Conservation (phyloP, 2,888 invertebrate species). For the Chrysina gloriosa region DNA sequence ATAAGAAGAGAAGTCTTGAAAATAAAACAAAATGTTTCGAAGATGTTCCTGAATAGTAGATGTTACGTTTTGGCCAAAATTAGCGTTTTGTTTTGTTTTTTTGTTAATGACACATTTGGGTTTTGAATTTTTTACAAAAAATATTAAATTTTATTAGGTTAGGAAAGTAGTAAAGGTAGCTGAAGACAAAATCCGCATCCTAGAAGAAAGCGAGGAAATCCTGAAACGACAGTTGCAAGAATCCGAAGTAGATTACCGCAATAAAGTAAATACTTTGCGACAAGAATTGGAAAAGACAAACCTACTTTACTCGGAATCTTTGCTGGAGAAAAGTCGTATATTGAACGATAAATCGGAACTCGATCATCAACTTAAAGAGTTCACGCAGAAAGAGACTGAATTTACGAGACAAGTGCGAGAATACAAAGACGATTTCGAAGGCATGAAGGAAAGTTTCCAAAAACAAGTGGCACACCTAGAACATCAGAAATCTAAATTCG, state of each 20-base stretch:
- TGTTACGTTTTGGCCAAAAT: no score
- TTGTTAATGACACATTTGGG: no score
- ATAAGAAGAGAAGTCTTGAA: no score
- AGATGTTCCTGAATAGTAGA: no score
- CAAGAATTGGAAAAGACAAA: conserved; percentile 78
- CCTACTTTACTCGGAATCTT: conserved; percentile 79
- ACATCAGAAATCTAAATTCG: conserved; percentile 66
- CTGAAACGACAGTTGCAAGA: conserved; percentile 58
- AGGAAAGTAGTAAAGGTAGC: conserved; percentile 63
- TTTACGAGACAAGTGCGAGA: conserved; percentile 63
- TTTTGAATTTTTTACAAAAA: background rate
- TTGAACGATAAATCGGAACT: conserved; percentile 73
- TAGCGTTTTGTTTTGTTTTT: background rate
- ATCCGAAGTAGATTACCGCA: conserved; percentile 61
- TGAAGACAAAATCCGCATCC: conserved; percentile 61
- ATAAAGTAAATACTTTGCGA: conserved; percentile 70
- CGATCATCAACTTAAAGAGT: conserved; percentile 73
- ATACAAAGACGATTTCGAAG: conserved; percentile 57
- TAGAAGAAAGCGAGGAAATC: conserved; percentile 55
- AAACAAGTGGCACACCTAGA: conserved; percentile 62
- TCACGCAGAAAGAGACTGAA: conserved; percentile 67
- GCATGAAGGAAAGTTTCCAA: conserved; percentile 55
- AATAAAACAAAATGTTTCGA: no score
- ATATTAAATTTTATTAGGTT: conserved; percentile 15
- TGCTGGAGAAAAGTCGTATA: conserved; percentile 79